phyloP scores from a whole-genome alignment of 2,113 vertebrate genomes.

The Seriola dumerili region DNA sequence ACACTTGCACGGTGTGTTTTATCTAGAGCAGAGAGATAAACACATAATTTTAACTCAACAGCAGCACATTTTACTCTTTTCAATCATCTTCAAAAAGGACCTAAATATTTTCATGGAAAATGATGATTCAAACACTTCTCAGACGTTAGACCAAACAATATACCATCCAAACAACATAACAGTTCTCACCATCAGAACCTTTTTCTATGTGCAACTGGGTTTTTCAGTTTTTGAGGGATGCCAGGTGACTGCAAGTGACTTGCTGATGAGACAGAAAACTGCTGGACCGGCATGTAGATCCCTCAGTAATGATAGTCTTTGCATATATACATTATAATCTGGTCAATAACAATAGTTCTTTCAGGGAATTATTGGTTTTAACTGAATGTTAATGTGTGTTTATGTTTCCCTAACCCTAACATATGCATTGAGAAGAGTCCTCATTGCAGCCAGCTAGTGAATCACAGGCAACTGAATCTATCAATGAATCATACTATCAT shows the following conservation, averaged over 20 bases:
- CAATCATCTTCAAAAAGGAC: neutral
- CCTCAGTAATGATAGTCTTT: neutral
- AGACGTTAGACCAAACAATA: neutral
- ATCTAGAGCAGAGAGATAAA: no score
- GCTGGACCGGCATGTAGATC: neutral
- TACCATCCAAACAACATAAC: neutral
- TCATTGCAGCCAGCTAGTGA: neutral
- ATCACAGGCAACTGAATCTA: neutral
- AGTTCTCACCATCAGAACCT: neutral
- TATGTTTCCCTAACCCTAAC: neutral
- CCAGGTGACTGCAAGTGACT: neutral
- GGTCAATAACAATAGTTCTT: neutral
- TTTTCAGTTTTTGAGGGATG: neutral
- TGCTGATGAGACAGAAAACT: neutral
- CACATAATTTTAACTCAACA: neutral
- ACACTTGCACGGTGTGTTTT: neutral
- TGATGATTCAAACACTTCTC: neutral
- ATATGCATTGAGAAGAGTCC: neutral
- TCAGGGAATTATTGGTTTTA: neutral
- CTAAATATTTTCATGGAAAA: neutral
- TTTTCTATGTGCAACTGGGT: neutral
- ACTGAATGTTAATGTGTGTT: neutral
- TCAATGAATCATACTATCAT: neutral
- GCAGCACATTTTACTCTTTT: neutral
- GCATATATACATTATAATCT: neutral